Base-by-base conservation (phyloP, 2,797 vertebrate species). In the Gobio occitaniae region DNA sequence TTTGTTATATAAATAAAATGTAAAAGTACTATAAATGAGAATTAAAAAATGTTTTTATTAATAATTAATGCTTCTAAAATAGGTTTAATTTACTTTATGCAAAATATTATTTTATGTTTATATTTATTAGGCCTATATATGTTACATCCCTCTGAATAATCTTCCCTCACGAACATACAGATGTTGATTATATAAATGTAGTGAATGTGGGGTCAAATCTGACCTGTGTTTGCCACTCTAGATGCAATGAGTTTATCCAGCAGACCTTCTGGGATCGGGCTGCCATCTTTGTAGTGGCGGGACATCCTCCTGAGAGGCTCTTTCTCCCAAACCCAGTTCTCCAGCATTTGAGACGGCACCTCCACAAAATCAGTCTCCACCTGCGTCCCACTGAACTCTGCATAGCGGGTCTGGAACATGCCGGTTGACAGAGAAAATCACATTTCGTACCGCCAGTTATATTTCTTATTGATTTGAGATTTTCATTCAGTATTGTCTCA, bases 271-370 rank as follows among this genome's bases (percentile, higher is more conserved):
- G 94, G 95, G 90, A 99, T 94, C 0, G 93, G 93, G 29, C 89
- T 96, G 69, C 96, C 94, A 13, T 98, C 95, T 90, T 93, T 96
- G 92, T 98, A 99, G 93, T 99, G 98, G 75, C 93, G 90, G 13
- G 98, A 99, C 95, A 99, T 94, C 89, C 95, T 95, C 83, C 93
- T 95, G 19, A 99, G 94, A 4, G 97, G 95, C 88, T 98, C 96
- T 86, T 95, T 95, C 90, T 99, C 97, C 97, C 98, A 99, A 9
- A 97, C 97, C 98, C 98, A 99, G 90, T 99, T 99, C 91, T 99
- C 97, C 84, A 99, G 96, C 96, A 98, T 96, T 93, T 99, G 97
- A 50, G 97, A 99, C 0, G 98, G 97, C 19, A 98, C 97, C 88
- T 99, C 98, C 89, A 99, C 97, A 81, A 99, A 99, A 90, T 99